phyloP scores from a whole-genome alignment of 2,113 vertebrate species.

The Emydura subglobosa region DNA sequence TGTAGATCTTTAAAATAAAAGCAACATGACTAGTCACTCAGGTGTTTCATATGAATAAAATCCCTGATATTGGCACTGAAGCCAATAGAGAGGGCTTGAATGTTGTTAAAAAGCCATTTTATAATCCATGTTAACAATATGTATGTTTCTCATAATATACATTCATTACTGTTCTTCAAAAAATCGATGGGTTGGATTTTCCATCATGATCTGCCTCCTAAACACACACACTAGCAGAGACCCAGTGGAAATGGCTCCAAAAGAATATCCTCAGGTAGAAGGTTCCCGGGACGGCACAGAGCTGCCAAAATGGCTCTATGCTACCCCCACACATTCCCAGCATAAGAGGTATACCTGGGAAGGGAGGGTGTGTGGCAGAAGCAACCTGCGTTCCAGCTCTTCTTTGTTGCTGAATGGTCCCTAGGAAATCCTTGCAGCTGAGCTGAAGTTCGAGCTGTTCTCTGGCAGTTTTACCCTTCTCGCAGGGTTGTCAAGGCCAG shows the following conservation, averaged over 20 bases:
- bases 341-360: neutral
- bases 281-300: neutral
- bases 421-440: neutral
- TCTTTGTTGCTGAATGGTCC: neutral
- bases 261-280: neutral
- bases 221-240: neutral
- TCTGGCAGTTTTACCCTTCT: neutral
- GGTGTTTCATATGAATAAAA: neutral
- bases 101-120: neutral
- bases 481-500: neutral
- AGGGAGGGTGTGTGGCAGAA: neutral
- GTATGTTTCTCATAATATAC: neutral
- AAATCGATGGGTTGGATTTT: neutral
- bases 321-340: neutral
- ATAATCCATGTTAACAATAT: conserved; percentile 13
- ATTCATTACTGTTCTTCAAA: neutral
- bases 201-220: neutral
- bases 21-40: neutral
- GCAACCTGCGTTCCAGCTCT: neutral
- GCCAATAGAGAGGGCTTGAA: neutral
- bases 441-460: neutral
- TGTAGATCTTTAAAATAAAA: neutral
- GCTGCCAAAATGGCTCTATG: neutral
- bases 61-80: conserved; percentile 41
- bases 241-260: neutral